phyloP scores from a whole-genome alignment of 1,140 invertebrate species.

The Drosophila sp. region DNA sequence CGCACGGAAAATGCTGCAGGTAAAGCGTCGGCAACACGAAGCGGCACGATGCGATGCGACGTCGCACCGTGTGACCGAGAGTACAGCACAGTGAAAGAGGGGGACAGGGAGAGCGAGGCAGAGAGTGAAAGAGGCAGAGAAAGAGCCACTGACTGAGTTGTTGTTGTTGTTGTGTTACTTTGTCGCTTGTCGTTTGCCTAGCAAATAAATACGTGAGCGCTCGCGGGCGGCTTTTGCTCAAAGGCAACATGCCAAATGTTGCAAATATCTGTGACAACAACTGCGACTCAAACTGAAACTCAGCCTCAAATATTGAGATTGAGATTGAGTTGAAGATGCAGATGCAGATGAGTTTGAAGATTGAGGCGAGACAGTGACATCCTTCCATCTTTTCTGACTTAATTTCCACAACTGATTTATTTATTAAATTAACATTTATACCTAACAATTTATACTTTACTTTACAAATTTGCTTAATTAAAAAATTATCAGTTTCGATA shows the following conservation, averaged over 20 bases:
- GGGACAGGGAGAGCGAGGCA: background rate
- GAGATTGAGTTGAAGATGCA: background rate
- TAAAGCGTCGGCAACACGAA: constrained; percentile 42
- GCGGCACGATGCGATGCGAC: constrained; percentile 21
- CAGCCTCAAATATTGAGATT: background rate
- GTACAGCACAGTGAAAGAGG: background rate
- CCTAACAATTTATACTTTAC: no score
- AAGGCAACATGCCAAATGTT: constrained; percentile 80
- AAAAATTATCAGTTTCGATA: no score
- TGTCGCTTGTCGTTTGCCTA: constrained; percentile 13
- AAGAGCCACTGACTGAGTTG: constrained; percentile 13
- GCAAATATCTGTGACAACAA: constrained; percentile 71
- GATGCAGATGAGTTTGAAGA: constrained; percentile 1
- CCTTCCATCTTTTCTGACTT: constrained; percentile 1
- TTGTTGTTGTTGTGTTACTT: constrained; percentile 12
- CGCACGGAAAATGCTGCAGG: constrained; percentile 67
- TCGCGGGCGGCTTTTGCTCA: constrained; percentile 69
- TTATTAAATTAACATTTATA: no score
- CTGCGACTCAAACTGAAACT: constrained; percentile 3
- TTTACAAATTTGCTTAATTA: no score
- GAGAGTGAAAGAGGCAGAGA: constrained; percentile 2
- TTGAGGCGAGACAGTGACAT: constrained; percentile 9
- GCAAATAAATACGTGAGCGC: constrained; percentile 59
- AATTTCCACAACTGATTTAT: no score
- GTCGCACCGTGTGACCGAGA: constrained; percentile 23